Evolutionary conservation across 2,888 invertebrate species (phyloP).

Genomic region (Malthinus flaveolus): DNA sequence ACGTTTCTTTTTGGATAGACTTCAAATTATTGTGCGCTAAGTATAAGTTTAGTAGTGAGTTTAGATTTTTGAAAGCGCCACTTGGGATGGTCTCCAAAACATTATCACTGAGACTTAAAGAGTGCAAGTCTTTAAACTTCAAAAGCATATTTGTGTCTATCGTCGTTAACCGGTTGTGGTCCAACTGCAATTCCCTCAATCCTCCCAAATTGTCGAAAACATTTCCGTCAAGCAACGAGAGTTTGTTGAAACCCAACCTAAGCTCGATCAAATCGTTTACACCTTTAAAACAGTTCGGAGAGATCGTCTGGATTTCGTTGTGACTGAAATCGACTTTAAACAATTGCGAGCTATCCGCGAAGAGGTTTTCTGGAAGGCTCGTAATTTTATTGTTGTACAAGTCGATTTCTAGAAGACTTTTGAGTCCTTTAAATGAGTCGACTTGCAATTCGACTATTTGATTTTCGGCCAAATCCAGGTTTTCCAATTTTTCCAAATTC

Average conservation of each 20-base stretch:
- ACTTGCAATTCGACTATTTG: neutral
- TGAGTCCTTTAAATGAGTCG: constrained; percentile 1
- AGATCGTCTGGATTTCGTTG: neutral
- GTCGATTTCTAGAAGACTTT: neutral
- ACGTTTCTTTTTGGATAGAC: neutral
- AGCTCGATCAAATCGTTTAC: neutral
- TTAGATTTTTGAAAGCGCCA: constrained; percentile 1
- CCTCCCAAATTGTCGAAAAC: constrained; percentile 1
- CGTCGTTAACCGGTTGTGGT: constrained; percentile 1
- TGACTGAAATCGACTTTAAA: neutral
- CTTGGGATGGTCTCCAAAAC: neutral
- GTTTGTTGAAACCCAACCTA: constrained; percentile 2
- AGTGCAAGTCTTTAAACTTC: neutral
- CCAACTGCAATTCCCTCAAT: constrained; percentile 5
- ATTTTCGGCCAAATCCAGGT: constrained; percentile 1
- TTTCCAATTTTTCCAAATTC: neutral
- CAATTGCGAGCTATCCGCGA: neutral
- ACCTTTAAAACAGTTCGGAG: neutral
- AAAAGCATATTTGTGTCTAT: neutral
- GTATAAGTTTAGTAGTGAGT: constrained; percentile 1
- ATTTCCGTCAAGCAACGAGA: neutral
- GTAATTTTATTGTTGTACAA: constrained; percentile 1
- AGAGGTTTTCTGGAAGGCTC: neutral
- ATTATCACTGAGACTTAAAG: neutral
- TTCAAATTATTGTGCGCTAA: constrained; percentile 1